These are phyloP conservation scores for Drosophila borborema DNA, from an alignment of 2,888 invertebrate genomes.

Conservation along the genomic window DNA sequence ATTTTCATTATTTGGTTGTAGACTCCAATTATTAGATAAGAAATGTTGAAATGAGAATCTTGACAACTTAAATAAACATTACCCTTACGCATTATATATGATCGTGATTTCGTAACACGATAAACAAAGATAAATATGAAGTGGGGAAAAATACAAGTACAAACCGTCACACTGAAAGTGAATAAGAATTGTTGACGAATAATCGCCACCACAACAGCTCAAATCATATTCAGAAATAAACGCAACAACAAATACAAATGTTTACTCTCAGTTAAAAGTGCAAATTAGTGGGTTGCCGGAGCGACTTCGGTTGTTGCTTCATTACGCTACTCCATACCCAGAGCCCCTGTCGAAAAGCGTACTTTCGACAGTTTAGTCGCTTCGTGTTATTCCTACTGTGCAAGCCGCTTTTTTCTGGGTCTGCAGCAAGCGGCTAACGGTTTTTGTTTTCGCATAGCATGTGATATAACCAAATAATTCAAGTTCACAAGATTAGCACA, in stretches of 20 bases:
- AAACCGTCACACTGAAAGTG: conserved; percentile 9
- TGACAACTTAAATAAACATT: conserved; percentile 43
- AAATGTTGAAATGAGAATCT: conserved; percentile 54
- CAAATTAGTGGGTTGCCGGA: conserved; percentile 53
- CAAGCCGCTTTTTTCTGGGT: conserved; percentile 26
- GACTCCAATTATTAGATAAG: conserved; percentile 42
- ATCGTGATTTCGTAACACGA: conserved; percentile 46
- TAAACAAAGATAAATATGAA: conserved; percentile 53
- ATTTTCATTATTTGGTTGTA: background rate
- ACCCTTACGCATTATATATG: conserved; percentile 23
- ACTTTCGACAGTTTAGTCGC: conserved; percentile 43
- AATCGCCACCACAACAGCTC: background rate
- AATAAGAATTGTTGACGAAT: conserved; percentile 19
- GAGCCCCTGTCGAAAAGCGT: conserved; percentile 5
- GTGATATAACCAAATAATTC: conserved; percentile 55
- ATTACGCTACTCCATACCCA: conserved; percentile 27
- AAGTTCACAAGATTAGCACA: conserved; percentile 3
- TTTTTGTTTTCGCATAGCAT: conserved; percentile 49
- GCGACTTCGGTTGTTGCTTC: conserved; percentile 21
- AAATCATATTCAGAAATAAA: conserved; percentile 33
- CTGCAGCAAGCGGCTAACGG: conserved; percentile 33
- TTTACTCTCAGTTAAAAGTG: conserved; percentile 53
- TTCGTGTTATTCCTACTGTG: conserved; percentile 33
- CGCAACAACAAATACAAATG: conserved; percentile 12
- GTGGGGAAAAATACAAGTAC: conserved; percentile 26